These are phyloP conservation scores for Anthrax anthrax DNA, from an alignment of 2,888 invertebrate species.

Conservation along the genomic window DNA sequence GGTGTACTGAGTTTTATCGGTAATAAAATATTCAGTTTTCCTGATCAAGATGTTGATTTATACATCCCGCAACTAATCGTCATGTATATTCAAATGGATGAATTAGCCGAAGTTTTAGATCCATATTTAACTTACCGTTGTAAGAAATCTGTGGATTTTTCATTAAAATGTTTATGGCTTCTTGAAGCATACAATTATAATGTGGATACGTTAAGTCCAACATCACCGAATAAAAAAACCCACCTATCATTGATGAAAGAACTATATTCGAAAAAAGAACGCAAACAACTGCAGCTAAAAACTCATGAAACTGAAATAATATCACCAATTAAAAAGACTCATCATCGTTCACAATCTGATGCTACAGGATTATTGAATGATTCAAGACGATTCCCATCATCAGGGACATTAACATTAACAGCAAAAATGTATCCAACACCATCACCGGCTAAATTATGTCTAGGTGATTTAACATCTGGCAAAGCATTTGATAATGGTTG, in stretches of 20 bases:
- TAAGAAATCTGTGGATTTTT: conserved; percentile 89
- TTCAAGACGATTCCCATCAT: conserved; percentile 17
- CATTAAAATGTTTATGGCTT: conserved; percentile 90
- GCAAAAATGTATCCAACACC: conserved; percentile 23
- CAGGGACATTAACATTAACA: conserved; percentile 20
- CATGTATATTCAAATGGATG: conserved; percentile 97
- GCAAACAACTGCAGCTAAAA: conserved; percentile 10
- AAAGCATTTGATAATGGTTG: conserved; percentile 96
- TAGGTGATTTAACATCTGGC: conserved; percentile 87
- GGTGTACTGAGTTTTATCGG: conserved; percentile 96
- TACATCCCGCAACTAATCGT: conserved; percentile 95
- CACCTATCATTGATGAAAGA: conserved; percentile 33
- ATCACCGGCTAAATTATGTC: conserved; percentile 47
- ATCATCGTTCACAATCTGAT: conserved; percentile 64
- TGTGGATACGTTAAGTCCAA: conserved; percentile 22
- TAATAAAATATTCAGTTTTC: conserved; percentile 93
- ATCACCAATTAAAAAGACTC: conserved; percentile 53
- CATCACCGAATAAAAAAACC: conserved; percentile 24
- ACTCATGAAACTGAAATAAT: conserved; percentile 12
- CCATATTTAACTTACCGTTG: conserved; percentile 74
- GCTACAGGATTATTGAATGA: conserved; percentile 52
- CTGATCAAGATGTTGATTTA: conserved; percentile 84
- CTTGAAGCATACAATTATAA: conserved; percentile 67
- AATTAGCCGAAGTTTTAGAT: conserved; percentile 86
- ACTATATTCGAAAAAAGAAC: conserved; percentile 30